Conservation (phyloP, 2,888 invertebrate species). For the Toxonevra muliebris region DNA sequence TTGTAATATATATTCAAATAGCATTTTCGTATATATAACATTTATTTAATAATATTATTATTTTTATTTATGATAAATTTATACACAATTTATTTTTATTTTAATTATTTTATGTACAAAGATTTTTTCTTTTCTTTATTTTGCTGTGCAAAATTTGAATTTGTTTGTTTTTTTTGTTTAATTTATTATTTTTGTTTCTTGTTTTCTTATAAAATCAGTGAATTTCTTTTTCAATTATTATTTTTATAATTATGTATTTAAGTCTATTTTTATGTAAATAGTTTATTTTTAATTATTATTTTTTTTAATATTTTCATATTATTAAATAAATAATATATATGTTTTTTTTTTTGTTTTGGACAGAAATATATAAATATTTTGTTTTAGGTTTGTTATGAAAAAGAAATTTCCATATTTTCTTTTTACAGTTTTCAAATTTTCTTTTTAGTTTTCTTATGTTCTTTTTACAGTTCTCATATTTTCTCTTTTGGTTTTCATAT, state of each 20-base stretch:
- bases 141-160: too few species aligned
- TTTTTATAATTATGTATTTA: neutral
- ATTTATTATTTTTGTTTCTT: neutral
- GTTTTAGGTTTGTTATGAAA: too few species aligned
- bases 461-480: too few species aligned
- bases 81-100: neutral
- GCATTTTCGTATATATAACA: too few species aligned
- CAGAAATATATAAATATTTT: too few species aligned
- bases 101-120: neutral
- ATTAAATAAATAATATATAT: constrained; percentile 14
- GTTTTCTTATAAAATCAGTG: neutral
- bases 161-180: neutral
- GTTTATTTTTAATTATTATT: constrained; percentile 14
- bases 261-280: constrained; percentile 19
- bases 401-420: too few species aligned
- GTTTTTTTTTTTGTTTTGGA: constrained; percentile 8
- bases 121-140: too few species aligned
- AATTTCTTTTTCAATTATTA: constrained; percentile 6
- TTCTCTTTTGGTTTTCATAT: constrained; percentile 21
- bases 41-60: neutral
- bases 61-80: neutral
- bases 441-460: too few species aligned
- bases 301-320: constrained; percentile 13
- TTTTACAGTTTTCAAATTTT: too few species aligned
- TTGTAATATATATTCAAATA: too few species aligned